Conservation (phyloP, 2,888 invertebrate genomes). For the Spatulosminthurus flaviceps region DNA sequence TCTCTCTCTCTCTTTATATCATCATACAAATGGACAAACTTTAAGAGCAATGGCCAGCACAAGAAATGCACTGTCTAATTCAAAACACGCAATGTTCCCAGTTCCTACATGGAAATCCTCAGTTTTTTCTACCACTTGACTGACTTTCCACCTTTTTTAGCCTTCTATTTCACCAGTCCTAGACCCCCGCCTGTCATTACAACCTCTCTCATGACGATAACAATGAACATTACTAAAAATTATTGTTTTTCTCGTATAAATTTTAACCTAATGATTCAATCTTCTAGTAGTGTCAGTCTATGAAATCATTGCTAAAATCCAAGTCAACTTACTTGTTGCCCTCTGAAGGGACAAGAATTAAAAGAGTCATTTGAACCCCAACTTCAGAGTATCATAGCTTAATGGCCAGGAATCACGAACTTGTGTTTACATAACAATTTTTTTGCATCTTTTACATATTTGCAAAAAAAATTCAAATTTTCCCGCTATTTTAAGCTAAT, state of each 20-base stretch:
- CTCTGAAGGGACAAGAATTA: background rate
- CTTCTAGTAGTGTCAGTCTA: too few species aligned
- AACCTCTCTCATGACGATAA: too few species aligned
- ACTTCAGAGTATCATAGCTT: background rate
- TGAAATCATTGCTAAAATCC: background rate
- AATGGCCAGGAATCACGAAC: background rate
- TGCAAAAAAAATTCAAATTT: background rate
- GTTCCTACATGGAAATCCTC: too few species aligned
- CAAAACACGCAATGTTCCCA: background rate
- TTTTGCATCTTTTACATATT: too few species aligned
- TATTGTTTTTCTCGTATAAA: too few species aligned
- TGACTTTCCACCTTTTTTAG: too few species aligned
- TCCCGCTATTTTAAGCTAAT: background rate
- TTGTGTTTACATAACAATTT: background rate
- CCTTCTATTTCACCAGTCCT: too few species aligned
- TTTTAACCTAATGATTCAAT: too few species aligned
- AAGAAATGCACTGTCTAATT: background rate
- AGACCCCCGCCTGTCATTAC: too few species aligned
- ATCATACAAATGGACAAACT: slow-evolving; percentile 12
- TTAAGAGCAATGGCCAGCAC: slow-evolving; percentile 18
- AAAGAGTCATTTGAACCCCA: background rate
- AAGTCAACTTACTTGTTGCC: background rate
- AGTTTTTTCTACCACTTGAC: too few species aligned
- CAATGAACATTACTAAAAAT: too few species aligned
- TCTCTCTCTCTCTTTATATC: background rate